Evolutionary conservation across 92 coral and sea anemone genomes (phyloP).

Genomic region (Umimayanthus chanpuru): DNA sequence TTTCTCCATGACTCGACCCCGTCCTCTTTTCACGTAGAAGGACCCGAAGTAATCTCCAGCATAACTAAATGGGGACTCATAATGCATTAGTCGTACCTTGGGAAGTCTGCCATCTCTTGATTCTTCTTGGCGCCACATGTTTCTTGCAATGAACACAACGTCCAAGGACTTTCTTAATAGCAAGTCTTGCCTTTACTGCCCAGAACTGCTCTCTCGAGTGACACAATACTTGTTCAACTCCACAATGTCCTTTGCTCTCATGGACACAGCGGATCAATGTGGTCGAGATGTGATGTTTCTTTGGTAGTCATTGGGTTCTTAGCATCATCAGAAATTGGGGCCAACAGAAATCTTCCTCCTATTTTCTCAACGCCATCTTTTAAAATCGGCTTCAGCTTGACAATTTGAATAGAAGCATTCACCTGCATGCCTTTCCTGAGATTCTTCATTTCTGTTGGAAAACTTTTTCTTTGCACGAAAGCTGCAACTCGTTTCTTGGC

Average conservation of each 20-base stretch:
- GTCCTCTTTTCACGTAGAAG: no score
- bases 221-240: constrained; percentile 51
- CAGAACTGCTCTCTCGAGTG: constrained; percentile 50
- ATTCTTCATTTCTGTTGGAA: constrained; percentile 39
- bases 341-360: constrained; percentile 50
- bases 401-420: constrained; percentile 32
- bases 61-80: no score
- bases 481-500: constrained; percentile 40
- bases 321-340: constrained; percentile 56
- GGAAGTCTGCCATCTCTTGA: no score
- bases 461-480: constrained; percentile 49
- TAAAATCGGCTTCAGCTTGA: constrained; percentile 54
- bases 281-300: constrained; percentile 34
- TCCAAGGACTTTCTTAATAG: constrained; percentile 41
- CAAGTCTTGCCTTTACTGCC: constrained; percentile 53
- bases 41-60: constrained; percentile 29
- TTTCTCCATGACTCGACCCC: no score
- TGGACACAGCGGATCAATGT: constrained; percentile 42
- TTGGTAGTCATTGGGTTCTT: constrained; percentile 51
- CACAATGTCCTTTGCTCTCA: constrained; percentile 58
- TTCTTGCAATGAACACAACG: constrained; percentile 50
- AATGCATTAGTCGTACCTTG: no score
- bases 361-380: constrained; percentile 38
- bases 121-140: constrained; percentile 42
- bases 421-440: constrained; percentile 42